A percentile compares a stretch with the other conserved stretches of the same genome.
phyloP scores from a whole-genome alignment of 2,888 invertebrate genomes.

The Sesamia inferens region DNA sequence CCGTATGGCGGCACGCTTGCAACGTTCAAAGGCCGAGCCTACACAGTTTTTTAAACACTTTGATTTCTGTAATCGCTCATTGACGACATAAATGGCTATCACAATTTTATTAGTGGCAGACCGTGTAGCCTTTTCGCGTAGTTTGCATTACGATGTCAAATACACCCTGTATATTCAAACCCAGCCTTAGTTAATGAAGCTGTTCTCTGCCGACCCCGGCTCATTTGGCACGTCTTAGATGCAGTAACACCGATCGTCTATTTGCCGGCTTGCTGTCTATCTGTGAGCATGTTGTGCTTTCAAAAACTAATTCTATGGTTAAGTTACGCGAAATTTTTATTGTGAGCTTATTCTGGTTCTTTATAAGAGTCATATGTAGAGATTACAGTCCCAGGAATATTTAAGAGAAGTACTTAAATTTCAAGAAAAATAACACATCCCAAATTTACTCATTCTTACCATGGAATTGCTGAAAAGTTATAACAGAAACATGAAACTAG shows the following conservation, averaged over 20 bases:
- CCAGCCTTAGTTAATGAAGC: slow-evolving; percentile 38
- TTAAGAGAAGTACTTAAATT: background rate
- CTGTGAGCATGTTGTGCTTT: slow-evolving; percentile 39
- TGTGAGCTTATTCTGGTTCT: too few relatives aligned
- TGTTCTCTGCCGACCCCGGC: slow-evolving; percentile 8
- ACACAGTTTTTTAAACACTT: too few relatives aligned
- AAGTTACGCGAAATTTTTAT: background rate
- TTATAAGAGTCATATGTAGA: too few relatives aligned
- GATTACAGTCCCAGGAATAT: background rate
- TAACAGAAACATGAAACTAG: background rate
- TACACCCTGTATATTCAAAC: too few relatives aligned
- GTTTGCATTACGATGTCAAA: too few relatives aligned
- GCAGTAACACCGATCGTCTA: slow-evolving; percentile 39
- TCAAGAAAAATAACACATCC: background rate
- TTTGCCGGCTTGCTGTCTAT: slow-evolving; percentile 35
- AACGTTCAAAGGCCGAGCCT: too few relatives aligned
- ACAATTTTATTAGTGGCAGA: too few relatives aligned
- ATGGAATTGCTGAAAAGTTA: too few relatives aligned
- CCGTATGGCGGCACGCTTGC: too few relatives aligned
- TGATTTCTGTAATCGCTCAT: too few relatives aligned
- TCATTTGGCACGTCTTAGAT: slow-evolving; percentile 41
- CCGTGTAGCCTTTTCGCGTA: too few relatives aligned
- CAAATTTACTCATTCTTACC: background rate
- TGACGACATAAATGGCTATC: too few relatives aligned
- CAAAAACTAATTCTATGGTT: slow-evolving; percentile 42